These are phyloP conservation scores for Drosophila biarmipes DNA, from an alignment of 1,140 invertebrate genomes.

Conservation along the genomic window DNA sequence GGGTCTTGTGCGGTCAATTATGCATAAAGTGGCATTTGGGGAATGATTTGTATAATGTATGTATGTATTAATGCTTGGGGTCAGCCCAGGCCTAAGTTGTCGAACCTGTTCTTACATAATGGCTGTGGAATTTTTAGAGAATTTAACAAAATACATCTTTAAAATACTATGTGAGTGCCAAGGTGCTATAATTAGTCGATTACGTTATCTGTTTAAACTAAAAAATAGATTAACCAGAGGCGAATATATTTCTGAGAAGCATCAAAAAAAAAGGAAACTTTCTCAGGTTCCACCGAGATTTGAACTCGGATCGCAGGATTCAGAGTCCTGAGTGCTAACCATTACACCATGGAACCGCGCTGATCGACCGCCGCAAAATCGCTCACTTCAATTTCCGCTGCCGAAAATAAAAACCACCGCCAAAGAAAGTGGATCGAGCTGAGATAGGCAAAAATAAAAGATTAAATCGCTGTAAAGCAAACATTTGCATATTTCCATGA, in stretches of 20 bases:
- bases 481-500: slow-evolving; percentile 43
- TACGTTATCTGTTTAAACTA: not conserved
- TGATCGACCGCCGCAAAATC: slow-evolving; percentile 2
- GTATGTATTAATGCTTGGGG: slow-evolving; percentile 10
- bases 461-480: slow-evolving; percentile 30
- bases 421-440: slow-evolving; percentile 16
- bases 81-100: slow-evolving; percentile 1
- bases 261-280: not conserved
- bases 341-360: slow-evolving; percentile 92
- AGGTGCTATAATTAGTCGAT: not conserved
- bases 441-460: slow-evolving; percentile 8
- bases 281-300: slow-evolving; percentile 91
- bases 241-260: too few species aligned
- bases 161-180: too few species aligned
- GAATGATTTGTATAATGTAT: slow-evolving; percentile 45
- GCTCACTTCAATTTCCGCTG: slow-evolving; percentile 7
- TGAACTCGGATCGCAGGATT: slow-evolving; percentile 95
- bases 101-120: slow-evolving; percentile 32
- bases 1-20: slow-evolving; percentile 63
- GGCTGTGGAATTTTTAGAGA: too few species aligned
- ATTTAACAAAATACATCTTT: too few species aligned
- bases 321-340: slow-evolving; percentile 96
- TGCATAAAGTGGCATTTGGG: slow-evolving; percentile 62
- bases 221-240: not conserved
- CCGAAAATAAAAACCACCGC: slow-evolving; percentile 14